Conservation (phyloP, 1,140 invertebrate species). For the Micrasema longulum region DNA sequence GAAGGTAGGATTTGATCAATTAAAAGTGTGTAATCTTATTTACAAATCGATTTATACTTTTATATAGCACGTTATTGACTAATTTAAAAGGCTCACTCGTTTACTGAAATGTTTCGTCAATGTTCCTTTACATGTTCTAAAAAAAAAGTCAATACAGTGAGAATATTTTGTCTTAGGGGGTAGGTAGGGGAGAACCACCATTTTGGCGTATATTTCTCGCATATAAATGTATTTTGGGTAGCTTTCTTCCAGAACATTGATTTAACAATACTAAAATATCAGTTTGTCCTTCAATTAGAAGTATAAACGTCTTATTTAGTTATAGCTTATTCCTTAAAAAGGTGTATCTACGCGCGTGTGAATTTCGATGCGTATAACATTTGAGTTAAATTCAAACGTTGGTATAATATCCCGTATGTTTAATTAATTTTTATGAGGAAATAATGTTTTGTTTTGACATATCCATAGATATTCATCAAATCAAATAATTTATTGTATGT, state of each 20-base stretch:
- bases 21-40: not conserved
- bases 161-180: constrained; percentile 30
- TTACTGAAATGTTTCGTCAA: not conserved
- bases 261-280: constrained; percentile 10
- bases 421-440: too few species aligned
- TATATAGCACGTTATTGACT: not conserved
- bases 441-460: too few species aligned
- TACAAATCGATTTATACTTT: too few species aligned
- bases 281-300: not conserved
- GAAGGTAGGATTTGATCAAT: constrained; percentile 43
- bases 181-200: constrained; percentile 50
- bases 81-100: not conserved
- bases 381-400: too few species aligned
- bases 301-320: too few species aligned
- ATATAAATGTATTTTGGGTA: constrained; percentile 4
- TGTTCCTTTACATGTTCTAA: not conserved
- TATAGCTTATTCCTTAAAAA: too few species aligned
- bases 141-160: constrained; percentile 10
- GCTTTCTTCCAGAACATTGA: constrained; percentile 8
- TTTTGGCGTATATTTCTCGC: constrained; percentile 33
- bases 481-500: too few species aligned
- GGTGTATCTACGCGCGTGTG: too few species aligned
- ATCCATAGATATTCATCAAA: too few species aligned
- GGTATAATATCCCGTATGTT: too few species aligned
- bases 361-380: too few species aligned